Conservation (phyloP, 2,797 vertebrate genomes). For the Acrossocheilus wenchowensis region DNA sequence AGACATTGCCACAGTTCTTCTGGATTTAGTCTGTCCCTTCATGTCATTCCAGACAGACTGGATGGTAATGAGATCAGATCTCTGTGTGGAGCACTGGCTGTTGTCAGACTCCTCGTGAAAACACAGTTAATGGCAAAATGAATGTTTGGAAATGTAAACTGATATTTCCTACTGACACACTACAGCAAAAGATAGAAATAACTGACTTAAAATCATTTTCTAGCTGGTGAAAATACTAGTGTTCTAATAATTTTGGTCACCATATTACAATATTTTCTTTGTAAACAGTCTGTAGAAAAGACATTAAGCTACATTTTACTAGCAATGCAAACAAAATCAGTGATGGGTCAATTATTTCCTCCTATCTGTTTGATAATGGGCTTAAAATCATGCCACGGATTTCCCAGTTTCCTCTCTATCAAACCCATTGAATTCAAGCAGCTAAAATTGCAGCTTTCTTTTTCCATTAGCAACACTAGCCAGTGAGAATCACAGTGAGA, state of each 20-base stretch:
- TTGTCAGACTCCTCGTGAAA: background rate
- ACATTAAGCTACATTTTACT: background rate
- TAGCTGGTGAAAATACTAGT: background rate
- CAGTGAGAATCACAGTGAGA: slow-evolving; percentile 70
- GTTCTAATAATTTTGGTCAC: background rate
- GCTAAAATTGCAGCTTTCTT: slow-evolving; percentile 22
- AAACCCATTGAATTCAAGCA: slow-evolving; percentile 13
- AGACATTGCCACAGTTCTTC: background rate
- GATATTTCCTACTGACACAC: background rate
- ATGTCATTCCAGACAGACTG: background rate
- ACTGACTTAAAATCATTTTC: background rate
- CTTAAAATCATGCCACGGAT: slow-evolving; percentile 18
- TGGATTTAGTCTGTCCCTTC: background rate
- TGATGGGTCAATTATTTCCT: background rate
- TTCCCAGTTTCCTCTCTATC: slow-evolving; percentile 16
- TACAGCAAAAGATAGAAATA: background rate
- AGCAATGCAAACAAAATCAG: background rate
- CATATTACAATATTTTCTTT: background rate
- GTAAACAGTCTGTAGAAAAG: background rate
- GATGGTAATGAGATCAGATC: background rate
- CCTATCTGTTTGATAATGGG: background rate
- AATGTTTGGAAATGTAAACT: background rate
- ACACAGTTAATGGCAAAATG: background rate
- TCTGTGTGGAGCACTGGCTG: background rate
- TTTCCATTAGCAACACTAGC: slow-evolving; percentile 40